Evolutionary conservation across 2,797 vertebrate species (phyloP), one percentile per base, ranked within the genome.

Genomic region (Chaenodraco wilsoni): DNA sequence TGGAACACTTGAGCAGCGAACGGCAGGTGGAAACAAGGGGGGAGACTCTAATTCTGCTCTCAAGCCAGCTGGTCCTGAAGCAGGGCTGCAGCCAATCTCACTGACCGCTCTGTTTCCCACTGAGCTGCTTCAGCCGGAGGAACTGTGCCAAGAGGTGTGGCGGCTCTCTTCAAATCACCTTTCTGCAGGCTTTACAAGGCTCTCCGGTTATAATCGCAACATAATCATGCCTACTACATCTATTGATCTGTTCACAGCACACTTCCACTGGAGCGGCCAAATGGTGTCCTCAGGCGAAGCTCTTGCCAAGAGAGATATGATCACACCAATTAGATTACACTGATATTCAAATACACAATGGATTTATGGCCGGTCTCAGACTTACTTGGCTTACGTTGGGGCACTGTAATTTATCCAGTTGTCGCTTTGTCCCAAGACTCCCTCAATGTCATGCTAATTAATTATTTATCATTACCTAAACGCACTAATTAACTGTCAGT

Each of bases 391-490:
- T 64, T 11, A 55, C 15, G 21, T 46, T 55, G 58, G 55, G 55
- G 58, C 46, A 63, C 21, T 11, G 60, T 43, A 65, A 84, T 87
- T 75, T 67, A 85, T 84, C 76, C 78, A 61, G 62, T 86, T 80
- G 79, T 82, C 51, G 12, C 46, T 16, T 67, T 70, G 79, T 88
- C 80, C 78, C 79, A 79, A 62, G 81, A 79, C 81, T 83, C 67
- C 46, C 72, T 89, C 86, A 91, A 85, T 89, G 89, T 87, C 89
- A 89, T 68, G 72, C 78, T 85, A 85, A 90, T 92, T 83, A 83
- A 87, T 87, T 88, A 89, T 88, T 91, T 84, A 92, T 84, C 78
- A 83, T 90, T 86, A 88, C 83, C 85, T 84, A 87, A 90, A 87
- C 5, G 17, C 23, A 51, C 79, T 87, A 89, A 93, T 91, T 93